Evolutionary conservation across 2,888 invertebrate species (phyloP), one percentile per base, ranked within the genome.

Genomic region (Minunthozetes semirufus): DNA sequence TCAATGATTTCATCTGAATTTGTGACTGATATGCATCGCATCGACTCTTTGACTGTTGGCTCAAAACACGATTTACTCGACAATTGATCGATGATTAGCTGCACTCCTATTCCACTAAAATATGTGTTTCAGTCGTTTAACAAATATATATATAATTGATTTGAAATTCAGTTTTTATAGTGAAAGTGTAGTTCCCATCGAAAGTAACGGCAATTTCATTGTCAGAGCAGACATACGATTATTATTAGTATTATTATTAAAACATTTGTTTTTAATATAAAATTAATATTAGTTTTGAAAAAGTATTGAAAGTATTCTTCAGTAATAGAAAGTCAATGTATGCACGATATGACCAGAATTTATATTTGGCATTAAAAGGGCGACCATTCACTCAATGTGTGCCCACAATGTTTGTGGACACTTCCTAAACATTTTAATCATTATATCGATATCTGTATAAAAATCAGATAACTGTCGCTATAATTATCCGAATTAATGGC

Each of bases 281-380:
- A 68, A 68, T 68, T 68, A 68, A 68, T 68, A 42, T 22, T 33
- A 22, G 22, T 1, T 68, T 22, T 68, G 38, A 59, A 59, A 27
- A 13, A 61, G 29, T 66, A 38, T 27, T 48, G 25, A 70, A 48
- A 25, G 42, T 19, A 68, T 42, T 70, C 1, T 13, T 33, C 33
- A 33, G 3, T 33, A 1, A 48, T 70, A 63, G 38, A 66, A 66
- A 46, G 48, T 68, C 22, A 15, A 46, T 48, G 42, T 27, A 48
- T 70, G 48, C 48, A 70, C 48, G 46, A 48, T 66, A 70, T 70
- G 70, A 70, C 70, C 70, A 70, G 70, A 70, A 70, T 70, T 25
- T 25, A 46, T 70, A 27, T 68, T 70, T 70, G 70, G 70, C 70
- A 48, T 70, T 70, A 27, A 70, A 27, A 8, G 19, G 66, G 66